Evolutionary conservation across 2,888 invertebrate genomes (phyloP).

Genomic region (Lithophane semibrunnea): DNA sequence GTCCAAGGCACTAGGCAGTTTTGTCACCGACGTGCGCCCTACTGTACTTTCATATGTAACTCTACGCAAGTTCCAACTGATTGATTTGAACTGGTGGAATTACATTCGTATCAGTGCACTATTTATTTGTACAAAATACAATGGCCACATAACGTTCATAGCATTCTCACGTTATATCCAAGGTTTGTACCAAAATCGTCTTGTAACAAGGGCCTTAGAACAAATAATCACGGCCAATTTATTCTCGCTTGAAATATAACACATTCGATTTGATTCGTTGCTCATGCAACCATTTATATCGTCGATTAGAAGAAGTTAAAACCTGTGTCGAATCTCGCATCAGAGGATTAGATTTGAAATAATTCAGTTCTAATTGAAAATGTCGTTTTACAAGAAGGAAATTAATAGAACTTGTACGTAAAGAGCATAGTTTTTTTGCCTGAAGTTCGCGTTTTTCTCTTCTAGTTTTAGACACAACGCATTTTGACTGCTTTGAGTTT

Average conservation of each 20-base stretch:
- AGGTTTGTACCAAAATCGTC: constrained; percentile 27
- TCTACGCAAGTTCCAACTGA: background rate
- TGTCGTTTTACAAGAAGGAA: constrained; percentile 1
- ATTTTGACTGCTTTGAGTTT: background rate
- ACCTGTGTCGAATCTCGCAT: constrained; percentile 33
- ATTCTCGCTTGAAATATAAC: constrained; percentile 30
- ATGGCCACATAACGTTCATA: constrained; percentile 21
- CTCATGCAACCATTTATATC: constrained; percentile 19
- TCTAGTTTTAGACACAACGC: no score
- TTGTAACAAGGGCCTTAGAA: constrained; percentile 20
- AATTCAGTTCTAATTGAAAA: constrained; percentile 40
- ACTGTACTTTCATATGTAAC: background rate
- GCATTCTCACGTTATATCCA: constrained; percentile 37
- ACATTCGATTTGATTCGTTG: constrained; percentile 27
- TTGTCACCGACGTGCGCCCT: background rate
- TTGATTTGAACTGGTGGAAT: background rate
- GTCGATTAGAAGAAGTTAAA: constrained; percentile 34
- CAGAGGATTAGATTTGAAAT: constrained; percentile 43
- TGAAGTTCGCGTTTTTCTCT: background rate
- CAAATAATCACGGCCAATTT: constrained; percentile 26
- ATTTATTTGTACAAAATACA: constrained; percentile 5
- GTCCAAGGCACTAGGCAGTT: background rate
- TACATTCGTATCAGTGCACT: background rate
- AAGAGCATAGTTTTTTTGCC: background rate
- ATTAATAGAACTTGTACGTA: constrained; percentile 2